Evolutionary conservation across 2,888 invertebrate species (phyloP).

Genomic region (Scaptomyza polygonia): DNA sequence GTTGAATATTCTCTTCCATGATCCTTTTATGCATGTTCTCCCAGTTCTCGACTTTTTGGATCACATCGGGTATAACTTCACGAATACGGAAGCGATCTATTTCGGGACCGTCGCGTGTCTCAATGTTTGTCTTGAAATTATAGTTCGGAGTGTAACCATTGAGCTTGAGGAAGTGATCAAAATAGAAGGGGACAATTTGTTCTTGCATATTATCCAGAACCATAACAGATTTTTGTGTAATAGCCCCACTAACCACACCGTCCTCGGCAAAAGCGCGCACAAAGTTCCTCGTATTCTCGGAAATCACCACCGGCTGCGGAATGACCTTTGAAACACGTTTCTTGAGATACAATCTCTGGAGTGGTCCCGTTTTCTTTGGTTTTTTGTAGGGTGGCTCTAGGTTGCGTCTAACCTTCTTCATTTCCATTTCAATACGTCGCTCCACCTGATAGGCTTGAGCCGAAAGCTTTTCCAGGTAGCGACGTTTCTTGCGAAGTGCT

Average conservation of each 20-base stretch:
- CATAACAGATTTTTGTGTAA: slow-evolving; percentile 69
- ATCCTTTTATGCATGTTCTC: slow-evolving; percentile 65
- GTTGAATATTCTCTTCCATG: slow-evolving; percentile 83
- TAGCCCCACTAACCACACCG: slow-evolving; percentile 51
- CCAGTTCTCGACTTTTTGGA: slow-evolving; percentile 73
- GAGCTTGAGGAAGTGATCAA: slow-evolving; percentile 82
- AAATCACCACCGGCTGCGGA: slow-evolving; percentile 54
- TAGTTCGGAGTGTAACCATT: slow-evolving; percentile 83
- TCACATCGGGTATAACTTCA: slow-evolving; percentile 69
- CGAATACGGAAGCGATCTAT: slow-evolving; percentile 64
- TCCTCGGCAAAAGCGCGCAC: slow-evolving; percentile 81
- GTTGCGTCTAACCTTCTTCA: slow-evolving; percentile 81
- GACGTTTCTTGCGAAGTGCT: slow-evolving; percentile 66
- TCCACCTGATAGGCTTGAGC: slow-evolving; percentile 79
- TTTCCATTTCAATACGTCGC: slow-evolving; percentile 79
- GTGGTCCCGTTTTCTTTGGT: slow-evolving; percentile 67
- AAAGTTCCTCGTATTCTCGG: slow-evolving; percentile 79
- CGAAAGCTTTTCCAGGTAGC: slow-evolving; percentile 72
- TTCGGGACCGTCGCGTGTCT: slow-evolving; percentile 81
- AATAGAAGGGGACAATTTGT: slow-evolving; percentile 83
- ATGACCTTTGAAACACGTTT: slow-evolving; percentile 49
- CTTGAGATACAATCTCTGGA: slow-evolving; percentile 72
- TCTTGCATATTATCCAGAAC: slow-evolving; percentile 77
- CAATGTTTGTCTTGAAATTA: slow-evolving; percentile 82
- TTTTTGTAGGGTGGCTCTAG: slow-evolving; percentile 77